These are phyloP conservation scores for Cephus rjabovi DNA, from an alignment of 2,888 invertebrate species.

Conservation along the genomic window DNA sequence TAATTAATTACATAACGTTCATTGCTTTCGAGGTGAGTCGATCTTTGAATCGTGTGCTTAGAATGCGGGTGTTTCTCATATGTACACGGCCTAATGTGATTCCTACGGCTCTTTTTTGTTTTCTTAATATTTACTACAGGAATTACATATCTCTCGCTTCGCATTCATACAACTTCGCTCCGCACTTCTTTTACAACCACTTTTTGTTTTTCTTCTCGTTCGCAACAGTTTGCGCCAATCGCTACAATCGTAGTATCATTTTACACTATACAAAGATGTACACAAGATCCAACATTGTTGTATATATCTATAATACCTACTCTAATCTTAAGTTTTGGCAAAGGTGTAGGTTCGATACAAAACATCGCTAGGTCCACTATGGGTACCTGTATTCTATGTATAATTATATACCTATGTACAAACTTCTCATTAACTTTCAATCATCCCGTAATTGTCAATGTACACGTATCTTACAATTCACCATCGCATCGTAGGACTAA, in stretches of 20 bases:
- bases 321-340: conserved; percentile 58
- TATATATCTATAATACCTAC: conserved; percentile 39
- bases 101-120: not conserved
- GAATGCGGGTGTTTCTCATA: conserved; percentile 16
- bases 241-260: conserved; percentile 17
- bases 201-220: conserved; percentile 23
- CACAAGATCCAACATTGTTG: conserved; percentile 57
- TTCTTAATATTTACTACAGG: not conserved
- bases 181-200: conserved; percentile 20
- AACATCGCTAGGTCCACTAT: conserved; percentile 43
- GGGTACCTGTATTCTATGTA: conserved; percentile 14
- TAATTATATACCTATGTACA: conserved; percentile 22
- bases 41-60: not conserved
- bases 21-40: conserved; percentile 13
- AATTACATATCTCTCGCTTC: conserved; percentile 8
- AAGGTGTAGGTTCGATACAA: conserved; percentile 54
- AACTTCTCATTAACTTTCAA: conserved; percentile 47
- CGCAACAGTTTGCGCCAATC: conserved; percentile 14
- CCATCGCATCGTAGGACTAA: conserved; percentile 44
- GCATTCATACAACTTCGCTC: conserved; percentile 23
- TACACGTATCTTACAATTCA: conserved; percentile 53
- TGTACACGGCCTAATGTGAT: conserved; percentile 20
- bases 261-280: conserved; percentile 61
- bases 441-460: conserved; percentile 43
- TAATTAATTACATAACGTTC: conserved; percentile 19